phyloP scores from a whole-genome alignment of 2,888 invertebrate species.

The Graphium colonna region DNA sequence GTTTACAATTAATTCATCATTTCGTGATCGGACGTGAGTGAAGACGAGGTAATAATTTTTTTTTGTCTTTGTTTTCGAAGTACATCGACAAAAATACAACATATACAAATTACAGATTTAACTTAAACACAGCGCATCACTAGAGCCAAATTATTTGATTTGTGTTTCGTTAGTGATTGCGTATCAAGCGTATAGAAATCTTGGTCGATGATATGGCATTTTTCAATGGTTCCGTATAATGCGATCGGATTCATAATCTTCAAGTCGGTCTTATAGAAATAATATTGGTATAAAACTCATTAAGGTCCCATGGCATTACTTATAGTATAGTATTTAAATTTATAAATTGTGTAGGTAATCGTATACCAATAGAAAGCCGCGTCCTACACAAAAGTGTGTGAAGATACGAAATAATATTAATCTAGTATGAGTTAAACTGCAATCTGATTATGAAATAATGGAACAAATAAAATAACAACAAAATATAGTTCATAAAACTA shows the following conservation, averaged over 20 bases:
- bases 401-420: no score
- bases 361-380: no score
- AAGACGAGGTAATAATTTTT: no score
- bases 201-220: conserved; percentile 19
- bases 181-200: conserved; percentile 19
- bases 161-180: conserved; percentile 18
- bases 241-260: not conserved
- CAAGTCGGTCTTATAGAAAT: not conserved
- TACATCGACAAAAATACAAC: not conserved
- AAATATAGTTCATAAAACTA: no score
- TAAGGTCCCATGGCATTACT: not conserved
- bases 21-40: no score
- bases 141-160: conserved; percentile 16
- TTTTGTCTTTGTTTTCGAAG: no score
- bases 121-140: conserved; percentile 7
- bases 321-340: not conserved
- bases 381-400: no score
- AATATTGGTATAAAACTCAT: not conserved
- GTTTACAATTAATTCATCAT: no score
- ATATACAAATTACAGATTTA: not conserved
- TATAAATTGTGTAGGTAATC: not conserved
- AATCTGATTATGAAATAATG: no score
- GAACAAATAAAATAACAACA: no score
- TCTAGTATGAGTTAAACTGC: no score
- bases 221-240: conserved; percentile 10